Evolutionary conservation across 1,140 invertebrate genomes (phyloP).

Genomic region (Brachystomella parvula): DNA sequence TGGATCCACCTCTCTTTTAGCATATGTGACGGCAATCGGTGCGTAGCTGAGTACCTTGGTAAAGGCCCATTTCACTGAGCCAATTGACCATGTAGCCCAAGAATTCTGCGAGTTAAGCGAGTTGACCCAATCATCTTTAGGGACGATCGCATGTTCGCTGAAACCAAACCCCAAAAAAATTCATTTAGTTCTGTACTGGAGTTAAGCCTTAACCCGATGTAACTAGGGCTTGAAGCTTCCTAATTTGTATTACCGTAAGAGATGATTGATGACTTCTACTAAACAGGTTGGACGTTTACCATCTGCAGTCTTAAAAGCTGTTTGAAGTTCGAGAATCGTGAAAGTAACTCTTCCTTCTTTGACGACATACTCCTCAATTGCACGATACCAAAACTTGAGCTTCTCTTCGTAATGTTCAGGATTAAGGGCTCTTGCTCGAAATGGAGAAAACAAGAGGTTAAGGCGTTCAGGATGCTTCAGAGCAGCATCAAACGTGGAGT

Average conservation of each 20-base stretch:
- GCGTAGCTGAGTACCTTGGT: background rate
- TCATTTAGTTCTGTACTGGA: background rate
- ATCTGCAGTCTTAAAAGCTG: conserved; percentile 4
- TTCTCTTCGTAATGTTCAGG: conserved; percentile 31
- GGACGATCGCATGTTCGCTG: background rate
- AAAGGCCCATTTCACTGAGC: conserved; percentile 3
- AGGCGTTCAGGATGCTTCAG: conserved; percentile 9
- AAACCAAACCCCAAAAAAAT: background rate
- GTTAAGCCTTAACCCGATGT: background rate
- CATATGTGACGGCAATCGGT: background rate
- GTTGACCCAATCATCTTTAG: conserved; percentile 1
- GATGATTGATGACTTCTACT: conserved; percentile 1
- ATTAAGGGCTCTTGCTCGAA: conserved; percentile 17
- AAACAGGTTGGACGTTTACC: background rate
- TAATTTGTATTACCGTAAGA: background rate
- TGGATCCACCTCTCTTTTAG: background rate
- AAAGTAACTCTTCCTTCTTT: conserved; percentile 13
- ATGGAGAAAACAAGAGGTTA: conserved; percentile 25
- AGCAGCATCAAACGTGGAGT: background rate
- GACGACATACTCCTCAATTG: conserved; percentile 20
- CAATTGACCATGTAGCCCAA: conserved; percentile 14
- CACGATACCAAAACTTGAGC: conserved; percentile 26
- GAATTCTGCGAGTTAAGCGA: background rate
- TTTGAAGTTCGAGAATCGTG: conserved; percentile 20
- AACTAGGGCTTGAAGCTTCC: background rate